Evolutionary conservation across 1,140 invertebrate species (phyloP), one percentile per base, ranked within the genome.

Genomic region (Manduca sexta): DNA sequence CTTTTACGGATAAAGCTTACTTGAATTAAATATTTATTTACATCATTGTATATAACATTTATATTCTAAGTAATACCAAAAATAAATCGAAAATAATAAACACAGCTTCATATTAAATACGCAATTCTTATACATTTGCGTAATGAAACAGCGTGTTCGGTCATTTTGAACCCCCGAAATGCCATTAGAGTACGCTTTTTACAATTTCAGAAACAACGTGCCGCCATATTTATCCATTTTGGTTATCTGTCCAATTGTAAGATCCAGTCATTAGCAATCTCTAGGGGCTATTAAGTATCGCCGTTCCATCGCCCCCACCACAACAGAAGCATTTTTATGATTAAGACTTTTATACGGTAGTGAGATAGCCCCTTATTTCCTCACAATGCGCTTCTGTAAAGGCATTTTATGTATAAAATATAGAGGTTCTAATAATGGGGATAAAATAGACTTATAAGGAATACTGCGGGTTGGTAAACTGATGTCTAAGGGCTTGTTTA

Each of bases 201-300:
- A 38, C 17, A 34, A 39, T 40, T 26, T 38, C 40, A 44, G 21
- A 47, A 48, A 37, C 45, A 52, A 52, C 29, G 45, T 31, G 33
- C 43, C 43, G 46, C 49, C 46, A 52, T 43, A 50, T 52, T 54
- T 53, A 53, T 58, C 35, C 45, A 52, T 41, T 47, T 49, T 43
- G 10, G 49, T 46, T 55, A 42, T 45, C 50, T 45, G 35, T 21
- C 13, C 16, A 41, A 26, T 41, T 26, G 38, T 41, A 18, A 13
- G 17, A 38, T 38, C 17, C 37, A 39, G 50, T 56, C 56, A 64
- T 56, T 56, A 59, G 47, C 45, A 41, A 47, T 53, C 60, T 52
- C 60, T 11, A 38, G 45, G 48, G 52, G 42, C 48, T 49, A 45
- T 64, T 56, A 56, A 50, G 46, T 52, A 52, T 51, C 47, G 45